A percentile compares a stretch with the other conserved stretches of the same genome.
Conservation (phyloP, 1,140 invertebrate species). For the Solenopsis invicta region DNA sequence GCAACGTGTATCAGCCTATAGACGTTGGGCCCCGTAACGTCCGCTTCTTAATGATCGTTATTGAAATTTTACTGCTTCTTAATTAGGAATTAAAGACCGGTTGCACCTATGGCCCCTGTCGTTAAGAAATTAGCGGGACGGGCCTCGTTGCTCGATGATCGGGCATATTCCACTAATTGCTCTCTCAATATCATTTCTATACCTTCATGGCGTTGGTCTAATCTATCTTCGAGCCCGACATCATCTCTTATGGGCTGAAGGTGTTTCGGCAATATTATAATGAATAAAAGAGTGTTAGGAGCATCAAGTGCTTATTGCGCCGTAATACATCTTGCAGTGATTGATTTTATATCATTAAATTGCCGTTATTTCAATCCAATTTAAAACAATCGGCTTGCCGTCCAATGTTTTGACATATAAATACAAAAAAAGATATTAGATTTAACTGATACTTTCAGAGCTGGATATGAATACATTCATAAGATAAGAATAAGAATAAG, state of each 20-base stretch:
- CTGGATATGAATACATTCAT: neutral
- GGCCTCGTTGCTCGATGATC: slow-evolving; percentile 48
- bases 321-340: neutral
- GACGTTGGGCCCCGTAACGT: slow-evolving; percentile 82
- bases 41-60: slow-evolving; percentile 86
- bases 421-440: neutral
- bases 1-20: slow-evolving; percentile 74
- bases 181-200: slow-evolving; percentile 9
- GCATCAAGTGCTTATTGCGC: neutral
- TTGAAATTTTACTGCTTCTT: slow-evolving; percentile 87
- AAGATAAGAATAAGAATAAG: neutral
- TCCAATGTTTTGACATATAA: neutral
- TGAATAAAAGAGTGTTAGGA: neutral
- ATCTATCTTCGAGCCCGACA: slow-evolving; percentile 12
- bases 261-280: neutral
- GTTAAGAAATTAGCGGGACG: slow-evolving; percentile 76
- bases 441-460: neutral
- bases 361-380: neutral
- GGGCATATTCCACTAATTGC: neutral
- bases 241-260: neutral
- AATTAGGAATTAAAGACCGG: slow-evolving; percentile 86
- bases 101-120: slow-evolving; percentile 79
- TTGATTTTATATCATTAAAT: neutral
- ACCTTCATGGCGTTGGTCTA: slow-evolving; percentile 21
- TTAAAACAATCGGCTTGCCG: neutral